phyloP scores from a whole-genome alignment of 2,888 invertebrate species.

The Hirudinaria manillensis region DNA sequence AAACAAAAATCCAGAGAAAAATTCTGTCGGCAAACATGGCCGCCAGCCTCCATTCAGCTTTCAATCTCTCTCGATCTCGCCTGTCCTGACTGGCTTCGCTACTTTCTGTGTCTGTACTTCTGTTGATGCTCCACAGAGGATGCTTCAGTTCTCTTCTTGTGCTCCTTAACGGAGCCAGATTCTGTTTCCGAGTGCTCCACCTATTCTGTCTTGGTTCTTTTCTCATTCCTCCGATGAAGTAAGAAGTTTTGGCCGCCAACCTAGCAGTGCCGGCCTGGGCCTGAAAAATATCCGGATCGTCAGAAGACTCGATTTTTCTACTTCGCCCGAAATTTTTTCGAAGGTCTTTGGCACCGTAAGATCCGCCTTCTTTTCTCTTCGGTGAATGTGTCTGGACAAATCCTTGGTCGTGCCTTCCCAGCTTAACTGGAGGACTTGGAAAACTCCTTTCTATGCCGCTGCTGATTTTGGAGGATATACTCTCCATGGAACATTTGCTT shows the following conservation, averaged over 20 bases:
- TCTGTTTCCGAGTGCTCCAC: neutral
- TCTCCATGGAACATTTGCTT: neutral
- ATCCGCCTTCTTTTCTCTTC: neutral
- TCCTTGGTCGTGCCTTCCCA: neutral
- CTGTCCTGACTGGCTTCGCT: constrained; percentile 30
- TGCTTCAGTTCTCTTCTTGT: neutral
- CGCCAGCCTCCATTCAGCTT: constrained; percentile 41
- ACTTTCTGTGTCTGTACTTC: constrained; percentile 26
- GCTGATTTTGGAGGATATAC: neutral
- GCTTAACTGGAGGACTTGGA: neutral
- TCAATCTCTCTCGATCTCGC: constrained; percentile 31
- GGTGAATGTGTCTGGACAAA: neutral
- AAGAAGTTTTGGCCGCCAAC: neutral
- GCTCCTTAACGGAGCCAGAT: neutral
- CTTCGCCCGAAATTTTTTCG: constrained; percentile 19
- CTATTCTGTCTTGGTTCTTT: neutral
- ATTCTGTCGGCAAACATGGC: constrained; percentile 41
- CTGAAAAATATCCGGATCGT: constrained; percentile 6
- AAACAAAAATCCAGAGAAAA: constrained; percentile 44
- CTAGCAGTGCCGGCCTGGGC: neutral
- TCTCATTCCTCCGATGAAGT: neutral
- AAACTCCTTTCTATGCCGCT: neutral
- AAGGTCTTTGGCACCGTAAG: constrained; percentile 4
- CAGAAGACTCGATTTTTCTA: constrained; percentile 19
- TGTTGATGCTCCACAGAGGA: neutral